Evolutionary conservation across 2,797 vertebrate species (phyloP).

Genomic region (Xyrichtys novacula): DNA sequence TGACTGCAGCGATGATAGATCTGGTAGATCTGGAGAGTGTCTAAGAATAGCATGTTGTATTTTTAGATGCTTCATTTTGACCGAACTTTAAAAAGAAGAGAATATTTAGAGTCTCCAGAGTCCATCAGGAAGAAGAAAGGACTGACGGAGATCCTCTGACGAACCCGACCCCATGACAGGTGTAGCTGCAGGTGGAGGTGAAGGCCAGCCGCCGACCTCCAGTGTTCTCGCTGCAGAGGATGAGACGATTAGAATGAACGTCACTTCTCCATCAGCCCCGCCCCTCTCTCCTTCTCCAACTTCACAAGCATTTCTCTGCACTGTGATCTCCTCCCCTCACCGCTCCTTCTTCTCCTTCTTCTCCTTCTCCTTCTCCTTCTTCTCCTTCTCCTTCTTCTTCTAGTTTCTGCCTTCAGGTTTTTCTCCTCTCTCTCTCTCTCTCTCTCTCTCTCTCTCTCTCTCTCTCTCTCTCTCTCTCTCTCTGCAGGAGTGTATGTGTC

Average conservation of each 20-base stretch:
- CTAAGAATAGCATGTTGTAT: background rate
- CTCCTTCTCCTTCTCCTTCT: constrained; percentile 15
- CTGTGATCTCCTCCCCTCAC: too few species aligned
- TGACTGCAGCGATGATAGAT: background rate
- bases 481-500: constrained; percentile 14
- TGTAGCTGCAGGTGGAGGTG: constrained; percentile 26
- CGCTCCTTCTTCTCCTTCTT: constrained; percentile 17
- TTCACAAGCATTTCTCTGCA: too few species aligned
- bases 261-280: constrained; percentile 20
- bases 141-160: constrained; percentile 6
- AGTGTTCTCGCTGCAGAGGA: constrained; percentile 54
- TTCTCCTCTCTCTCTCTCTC: background rate
- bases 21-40: background rate
- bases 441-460: background rate
- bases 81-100: background rate
- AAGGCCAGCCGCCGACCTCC: constrained; percentile 61
- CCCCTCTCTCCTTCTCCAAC: constrained; percentile 12
- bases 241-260: constrained; percentile 62
- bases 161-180: too few species aligned
- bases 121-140: background rate
- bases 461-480: background rate
- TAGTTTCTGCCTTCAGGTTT: constrained; percentile 15
- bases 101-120: background rate
- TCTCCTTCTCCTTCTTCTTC: constrained; percentile 13
- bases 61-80: background rate